Evolutionary conservation across 2,113 vertebrate species (phyloP).

Genomic region (Eubucco bourcierii): DNA sequence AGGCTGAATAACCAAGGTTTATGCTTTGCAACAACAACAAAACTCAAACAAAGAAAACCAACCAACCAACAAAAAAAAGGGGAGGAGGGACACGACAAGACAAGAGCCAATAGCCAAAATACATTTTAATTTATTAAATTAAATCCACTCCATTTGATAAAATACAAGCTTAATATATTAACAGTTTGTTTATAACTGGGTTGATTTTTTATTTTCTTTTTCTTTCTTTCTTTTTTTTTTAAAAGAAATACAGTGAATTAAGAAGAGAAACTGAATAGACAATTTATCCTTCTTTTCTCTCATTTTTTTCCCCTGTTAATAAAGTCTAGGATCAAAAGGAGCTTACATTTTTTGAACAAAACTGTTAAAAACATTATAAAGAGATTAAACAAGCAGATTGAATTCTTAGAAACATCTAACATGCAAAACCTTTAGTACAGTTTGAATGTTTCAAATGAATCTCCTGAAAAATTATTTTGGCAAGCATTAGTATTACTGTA

Average conservation of each 20-base stretch:
- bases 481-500: neutral
- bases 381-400: conserved; percentile 55
- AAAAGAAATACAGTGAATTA: conserved; percentile 57
- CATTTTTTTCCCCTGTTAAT: conserved; percentile 23
- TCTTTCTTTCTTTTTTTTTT: neutral
- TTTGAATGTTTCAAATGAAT: neutral
- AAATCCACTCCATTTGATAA: conserved; percentile 45
- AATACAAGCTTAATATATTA: conserved; percentile 48
- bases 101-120: conserved; percentile 38
- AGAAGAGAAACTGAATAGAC: conserved; percentile 33
- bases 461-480: conserved; percentile 13
- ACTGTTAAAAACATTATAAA: conserved; percentile 55
- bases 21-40: neutral
- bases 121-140: conserved; percentile 50
- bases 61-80: too few species aligned
- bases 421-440: conserved; percentile 45
- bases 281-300: neutral
- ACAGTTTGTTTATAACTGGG: neutral
- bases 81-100: too few species aligned
- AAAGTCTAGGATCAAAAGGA: conserved; percentile 54
- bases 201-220: neutral
- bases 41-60: neutral
- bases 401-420: conserved; percentile 47
- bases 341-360: conserved; percentile 38
- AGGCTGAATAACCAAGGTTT: neutral